A percentile compares a stretch with the other conserved stretches of the same genome.
Evolutionary conservation across 2,888 invertebrate genomes (phyloP).

Genomic region (Clepsis dumicolana): DNA sequence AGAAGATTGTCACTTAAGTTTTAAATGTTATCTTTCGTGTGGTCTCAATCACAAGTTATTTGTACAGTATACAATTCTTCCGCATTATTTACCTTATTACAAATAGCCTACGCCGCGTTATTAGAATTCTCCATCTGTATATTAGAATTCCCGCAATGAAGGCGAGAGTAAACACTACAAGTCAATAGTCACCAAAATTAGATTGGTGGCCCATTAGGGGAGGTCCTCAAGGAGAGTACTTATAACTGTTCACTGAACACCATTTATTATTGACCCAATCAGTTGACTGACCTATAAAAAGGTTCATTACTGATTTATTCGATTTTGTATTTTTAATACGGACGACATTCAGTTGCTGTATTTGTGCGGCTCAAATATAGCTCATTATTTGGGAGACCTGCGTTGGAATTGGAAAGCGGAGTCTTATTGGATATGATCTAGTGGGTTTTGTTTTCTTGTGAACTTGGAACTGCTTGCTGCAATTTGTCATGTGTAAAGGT

Average conservation of each 20-base stretch:
- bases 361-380: neutral
- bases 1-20: too few species aligned
- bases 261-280: slow-evolving; percentile 32
- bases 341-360: neutral
- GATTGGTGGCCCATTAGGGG: slow-evolving; percentile 11
- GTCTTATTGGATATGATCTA: too few species aligned
- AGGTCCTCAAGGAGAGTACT: slow-evolving; percentile 18
- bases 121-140: slow-evolving; percentile 2
- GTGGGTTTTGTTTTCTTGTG: too few species aligned
- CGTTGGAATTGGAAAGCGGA: too few species aligned
- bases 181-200: slow-evolving; percentile 25
- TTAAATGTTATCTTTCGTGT: too few species aligned
- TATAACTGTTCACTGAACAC: slow-evolving; percentile 35
- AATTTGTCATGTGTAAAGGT: too few species aligned
- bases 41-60: too few species aligned
- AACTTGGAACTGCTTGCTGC: too few species aligned
- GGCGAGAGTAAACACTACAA: slow-evolving; percentile 6
- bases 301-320: slow-evolving; percentile 27
- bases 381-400: too few species aligned
- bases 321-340: slow-evolving; percentile 7
- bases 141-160: neutral
- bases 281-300: slow-evolving; percentile 31
- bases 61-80: too few species aligned
- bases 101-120: neutral
- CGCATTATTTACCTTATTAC: neutral